phyloP scores from a whole-genome alignment of 2,113 vertebrate species.

The Abramis brama region DNA sequence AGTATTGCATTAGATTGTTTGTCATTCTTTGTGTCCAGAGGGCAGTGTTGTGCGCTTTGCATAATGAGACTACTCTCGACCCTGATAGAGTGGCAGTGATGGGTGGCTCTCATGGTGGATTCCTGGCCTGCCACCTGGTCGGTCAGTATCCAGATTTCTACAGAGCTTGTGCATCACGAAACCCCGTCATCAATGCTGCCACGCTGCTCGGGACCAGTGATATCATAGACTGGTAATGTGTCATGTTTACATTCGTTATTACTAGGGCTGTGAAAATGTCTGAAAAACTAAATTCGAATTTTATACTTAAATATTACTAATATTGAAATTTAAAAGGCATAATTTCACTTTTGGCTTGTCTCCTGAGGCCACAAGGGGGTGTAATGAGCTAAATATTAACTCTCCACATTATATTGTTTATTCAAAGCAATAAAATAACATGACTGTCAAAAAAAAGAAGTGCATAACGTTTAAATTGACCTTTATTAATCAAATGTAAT shows the following conservation, averaged over 20 bases:
- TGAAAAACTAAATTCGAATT: too few species aligned
- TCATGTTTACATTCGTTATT: conserved; percentile 25
- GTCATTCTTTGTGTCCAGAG: conserved; percentile 61
- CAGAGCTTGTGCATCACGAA: conserved; percentile 78
- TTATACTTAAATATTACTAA: too few species aligned
- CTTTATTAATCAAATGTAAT: too few species aligned
- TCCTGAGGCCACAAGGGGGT: too few species aligned
- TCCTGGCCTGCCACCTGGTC: conserved; percentile 83
- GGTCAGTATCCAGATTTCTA: conserved; percentile 78
- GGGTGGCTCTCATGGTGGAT: conserved; percentile 85
- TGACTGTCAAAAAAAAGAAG: too few species aligned
- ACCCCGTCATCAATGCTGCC: conserved; percentile 82
- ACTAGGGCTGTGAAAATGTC: too few species aligned
- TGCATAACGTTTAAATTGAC: too few species aligned
- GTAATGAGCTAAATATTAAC: too few species aligned
- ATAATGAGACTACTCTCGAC: conserved; percentile 70
- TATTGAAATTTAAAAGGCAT: too few species aligned
- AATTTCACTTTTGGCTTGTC: too few species aligned
- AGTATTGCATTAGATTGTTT: background rate
- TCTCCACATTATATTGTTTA: too few species aligned
- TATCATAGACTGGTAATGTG: conserved; percentile 82
- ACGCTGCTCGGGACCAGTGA: conserved; percentile 83
- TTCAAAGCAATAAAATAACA: too few species aligned
- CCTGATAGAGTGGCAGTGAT: conserved; percentile 73
- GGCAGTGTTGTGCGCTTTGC: conserved; percentile 69